These are phyloP conservation scores for Andrena cerasifolii DNA, from an alignment of 1,140 invertebrate species.

Conservation along the genomic window DNA sequence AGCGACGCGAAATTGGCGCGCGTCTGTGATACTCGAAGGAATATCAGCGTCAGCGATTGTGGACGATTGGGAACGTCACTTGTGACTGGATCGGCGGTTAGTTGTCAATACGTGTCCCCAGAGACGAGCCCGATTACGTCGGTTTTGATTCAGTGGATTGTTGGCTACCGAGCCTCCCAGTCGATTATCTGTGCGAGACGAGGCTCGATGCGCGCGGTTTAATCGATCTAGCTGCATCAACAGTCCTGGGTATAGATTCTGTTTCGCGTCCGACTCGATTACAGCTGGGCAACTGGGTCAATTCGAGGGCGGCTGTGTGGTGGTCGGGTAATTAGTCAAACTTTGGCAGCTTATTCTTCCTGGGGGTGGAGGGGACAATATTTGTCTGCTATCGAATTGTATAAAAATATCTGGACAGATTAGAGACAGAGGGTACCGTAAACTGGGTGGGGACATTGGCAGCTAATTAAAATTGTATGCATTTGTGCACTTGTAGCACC, in stretches of 20 bases:
- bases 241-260: background rate
- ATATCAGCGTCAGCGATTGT: background rate
- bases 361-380: too few species aligned
- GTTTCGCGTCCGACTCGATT: background rate
- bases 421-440: too few species aligned
- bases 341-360: too few species aligned
- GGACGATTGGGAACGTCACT: background rate
- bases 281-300: background rate
- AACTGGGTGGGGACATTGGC: too few species aligned
- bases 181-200: background rate
- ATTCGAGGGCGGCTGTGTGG: too few species aligned
- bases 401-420: too few species aligned
- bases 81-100: background rate
- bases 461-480: too few species aligned
- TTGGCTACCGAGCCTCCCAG: background rate
- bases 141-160: constrained; percentile 10
- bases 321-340: too few species aligned
- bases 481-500: too few species aligned
- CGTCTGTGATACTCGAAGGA: background rate
- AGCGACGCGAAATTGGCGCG: background rate
- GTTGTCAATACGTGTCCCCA: background rate
- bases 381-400: too few species aligned
- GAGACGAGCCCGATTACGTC: background rate
- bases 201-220: background rate
- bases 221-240: constrained; percentile 12